Base-by-base conservation (phyloP, 2,888 invertebrate genomes). In the Drosophila melanosoma region DNA sequence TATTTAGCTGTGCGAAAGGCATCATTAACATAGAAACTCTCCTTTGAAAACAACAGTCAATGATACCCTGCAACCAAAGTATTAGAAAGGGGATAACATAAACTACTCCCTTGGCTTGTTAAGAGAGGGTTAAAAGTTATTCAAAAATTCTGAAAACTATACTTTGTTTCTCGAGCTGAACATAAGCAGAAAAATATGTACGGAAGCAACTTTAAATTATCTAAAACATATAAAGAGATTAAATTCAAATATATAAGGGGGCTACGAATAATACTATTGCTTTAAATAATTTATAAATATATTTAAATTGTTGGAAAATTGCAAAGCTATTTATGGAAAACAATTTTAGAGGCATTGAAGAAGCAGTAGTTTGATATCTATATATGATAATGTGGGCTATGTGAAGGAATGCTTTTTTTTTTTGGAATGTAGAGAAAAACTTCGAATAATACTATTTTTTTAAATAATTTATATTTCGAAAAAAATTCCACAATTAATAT, bases 1-100 rank as follows among this genome's bases (percentile, higher is more conserved):
- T 74, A 73, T 83, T 81, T 73, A 3, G 70, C 76, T 80, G 81
- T 73, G 83, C 76, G 82, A 80, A 80, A 74, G 82, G 69, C 79
- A 79, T 79, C 82, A 79, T 81, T 81, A 82, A 69, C 82, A 79
- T 79, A 72, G 59, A 67, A 52, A 40, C 29, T 42, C 40, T 33
- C 52, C 36, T 26, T 29, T 48, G 36, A 36, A 69, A 69, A 40
- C 76, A 60, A 35, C 26, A 42, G 53, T 54, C 48, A 35, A n/a
- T 35, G 59, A 69, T 81, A 66, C 79, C 66, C 82, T 81, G 48
- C 36, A 49, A 7, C 4, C 20, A 8, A 15, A 15, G 12, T 20
- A 8, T 8, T 12, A 3, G 0, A 7, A 29, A 40, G 1, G 35
- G 26, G 40, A 26, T 68, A 10, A 40, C 0, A 1, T 42, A 3